Conservation (phyloP, 1,140 invertebrate species). For the Drosophila santomea region DNA sequence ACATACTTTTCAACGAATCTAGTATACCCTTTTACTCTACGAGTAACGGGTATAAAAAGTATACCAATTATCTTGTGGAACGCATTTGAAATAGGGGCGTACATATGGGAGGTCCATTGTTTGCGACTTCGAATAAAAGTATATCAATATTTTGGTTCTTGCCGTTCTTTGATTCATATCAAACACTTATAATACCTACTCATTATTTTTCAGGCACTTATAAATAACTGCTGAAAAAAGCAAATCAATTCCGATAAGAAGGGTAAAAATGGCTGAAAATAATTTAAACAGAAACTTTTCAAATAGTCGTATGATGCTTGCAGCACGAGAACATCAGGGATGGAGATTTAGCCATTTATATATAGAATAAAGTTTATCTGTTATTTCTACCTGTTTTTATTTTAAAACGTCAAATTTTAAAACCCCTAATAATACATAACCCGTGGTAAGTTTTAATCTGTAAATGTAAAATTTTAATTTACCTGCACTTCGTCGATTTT, state of each 20-base stretch:
- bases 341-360: not conserved
- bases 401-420: too few relatives aligned
- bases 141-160: slow-evolving; percentile 20
- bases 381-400: too few relatives aligned
- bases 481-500: too few relatives aligned
- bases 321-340: not conserved
- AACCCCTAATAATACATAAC: too few relatives aligned
- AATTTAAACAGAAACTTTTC: slow-evolving; percentile 15
- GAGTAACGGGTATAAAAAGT: too few relatives aligned
- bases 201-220: slow-evolving; percentile 2
- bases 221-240: slow-evolving; percentile 9
- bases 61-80: slow-evolving; percentile 7
- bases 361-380: not conserved
- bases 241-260: slow-evolving; percentile 22
- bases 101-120: not conserved
- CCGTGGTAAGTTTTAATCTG: too few relatives aligned
- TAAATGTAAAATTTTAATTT: too few relatives aligned
- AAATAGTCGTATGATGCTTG: slow-evolving; percentile 4
- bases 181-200: slow-evolving; percentile 18
- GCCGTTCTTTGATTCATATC: slow-evolving; percentile 21
- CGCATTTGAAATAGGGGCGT: not conserved
- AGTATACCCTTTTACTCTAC: too few relatives aligned
- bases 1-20: too few relatives aligned
- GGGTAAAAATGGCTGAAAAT: not conserved
- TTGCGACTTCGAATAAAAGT: slow-evolving; percentile 5